Base-by-base conservation (phyloP, 2,113 vertebrate species). In the Erythrolamprus reginae region DNA sequence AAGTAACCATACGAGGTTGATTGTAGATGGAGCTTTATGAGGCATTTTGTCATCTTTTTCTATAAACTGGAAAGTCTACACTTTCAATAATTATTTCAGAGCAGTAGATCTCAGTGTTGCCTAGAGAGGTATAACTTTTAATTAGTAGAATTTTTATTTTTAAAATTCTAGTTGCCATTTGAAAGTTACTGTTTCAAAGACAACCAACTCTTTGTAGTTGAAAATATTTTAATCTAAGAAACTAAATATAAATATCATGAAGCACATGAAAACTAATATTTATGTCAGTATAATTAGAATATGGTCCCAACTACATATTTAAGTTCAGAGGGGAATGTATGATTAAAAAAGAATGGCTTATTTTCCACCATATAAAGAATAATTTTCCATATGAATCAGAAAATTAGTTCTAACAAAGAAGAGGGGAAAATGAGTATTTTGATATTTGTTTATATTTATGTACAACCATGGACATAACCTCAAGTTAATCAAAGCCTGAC, bases 321-420 rank as follows among this genome's bases (percentile, higher is more conserved):
- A 56, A 56, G 9, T 61, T 48, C 28, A 61, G 5, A 88, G 51
- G 48, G 8, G 26, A 86, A 58, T 19, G 24, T 6, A 50, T 88
- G 56, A 24, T 26, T 9, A 23, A 88, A 61, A 88, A 87, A 26
- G 5, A 51, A 45, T 24, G 47, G 42, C 1, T 42, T 21, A 21
- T 47, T n/a, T 26, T 45, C 53, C 17, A 12, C 6, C 28, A 45
- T 7, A n/a, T 1, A 56, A 56, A 89, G 77, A 33, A 17, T 28
- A 82, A 2, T 89, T 23, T 23, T 38, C 23, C 1, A 15, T n/a
- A n/a, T 82, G 42, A 84, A 12, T 48, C 88, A 84, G 89, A 88
- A 23, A 4, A 88, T 24, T 85, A 84, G 94, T 92, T 93, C 91
- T 88, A 93, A 52, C 1, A 94, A 91, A 89, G 90, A 88, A 91